These are phyloP conservation scores for Gyrodactylus salaris DNA, from an alignment of 1,140 invertebrate species.

Conservation along the genomic window DNA sequence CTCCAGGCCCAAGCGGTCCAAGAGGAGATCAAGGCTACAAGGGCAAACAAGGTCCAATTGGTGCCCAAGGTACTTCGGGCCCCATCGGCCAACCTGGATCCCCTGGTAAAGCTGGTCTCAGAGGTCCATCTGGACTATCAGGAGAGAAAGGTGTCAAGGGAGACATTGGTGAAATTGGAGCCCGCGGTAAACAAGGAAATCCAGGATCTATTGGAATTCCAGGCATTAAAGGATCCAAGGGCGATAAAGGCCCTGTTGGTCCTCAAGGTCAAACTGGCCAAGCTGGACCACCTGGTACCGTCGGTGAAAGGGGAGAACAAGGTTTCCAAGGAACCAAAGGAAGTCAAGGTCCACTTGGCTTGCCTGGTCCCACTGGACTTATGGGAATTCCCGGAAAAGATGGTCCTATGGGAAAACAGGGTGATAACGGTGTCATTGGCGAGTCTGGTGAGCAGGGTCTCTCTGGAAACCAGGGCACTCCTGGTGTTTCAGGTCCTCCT, in stretches of 20 bases:
- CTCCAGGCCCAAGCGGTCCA: not conserved
- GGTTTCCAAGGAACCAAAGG: not conserved
- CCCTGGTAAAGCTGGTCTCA: not conserved
- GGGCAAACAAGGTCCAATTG: not conserved
- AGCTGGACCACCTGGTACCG: not conserved
- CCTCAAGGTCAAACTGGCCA: constrained; percentile 5
- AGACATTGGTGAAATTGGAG: constrained; percentile 6
- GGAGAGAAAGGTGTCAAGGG: constrained; percentile 8
- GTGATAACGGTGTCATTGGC: not conserved
- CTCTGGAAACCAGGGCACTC: not conserved
- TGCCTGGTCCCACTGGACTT: constrained; percentile 1
- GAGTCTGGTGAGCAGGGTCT: not conserved
- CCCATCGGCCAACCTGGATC: not conserved
- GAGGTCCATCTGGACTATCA: not conserved
- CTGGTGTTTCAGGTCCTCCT: constrained; percentile 2
- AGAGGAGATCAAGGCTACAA: not conserved
- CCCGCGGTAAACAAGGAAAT: not conserved
- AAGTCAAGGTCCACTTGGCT: constrained; percentile 3
- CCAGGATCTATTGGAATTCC: not conserved
- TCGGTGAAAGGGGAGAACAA: not conserved
- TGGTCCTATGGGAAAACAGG: not conserved
- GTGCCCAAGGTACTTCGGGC: not conserved
- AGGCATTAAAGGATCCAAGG: constrained; percentile 4
- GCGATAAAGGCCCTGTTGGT: not conserved
- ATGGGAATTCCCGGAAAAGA: not conserved